Base-by-base conservation (phyloP, 2,113 vertebrate genomes). In the Campylomormyrus tamandua region DNA sequence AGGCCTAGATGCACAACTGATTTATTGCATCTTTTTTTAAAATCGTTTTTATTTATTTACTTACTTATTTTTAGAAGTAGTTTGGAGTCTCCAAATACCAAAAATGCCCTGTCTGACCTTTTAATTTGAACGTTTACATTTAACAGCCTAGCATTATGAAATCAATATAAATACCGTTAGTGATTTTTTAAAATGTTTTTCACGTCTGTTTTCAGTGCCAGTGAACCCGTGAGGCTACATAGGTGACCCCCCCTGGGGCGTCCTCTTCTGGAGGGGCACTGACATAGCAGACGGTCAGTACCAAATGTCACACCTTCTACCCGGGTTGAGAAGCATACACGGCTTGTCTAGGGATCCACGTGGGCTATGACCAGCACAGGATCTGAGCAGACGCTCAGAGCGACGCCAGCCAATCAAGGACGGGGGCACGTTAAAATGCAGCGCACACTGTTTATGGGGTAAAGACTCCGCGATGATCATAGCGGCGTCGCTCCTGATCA, bases 391-490 rank as follows among this genome's bases (percentile, higher is more conserved):
- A 83, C 87, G 35, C 88, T 95, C 48, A 19, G 91, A 93, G 91
- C 35, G 84, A 94, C 93, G 91, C 90, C 94, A 94, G 92, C 93
- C 91, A 94, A 93, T 95, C 62, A 94, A 92, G 91, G 90, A 87
- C 90, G 89, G 58, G 24, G n/a, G n/a, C 87, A 90, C 92, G 91
- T 94, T 94, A 90, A 94, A 94, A 95, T 93, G 93, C 92, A 91
- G 92, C 91, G 92, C 92, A 89, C 87, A 91, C 89, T 88, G 92
- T 93, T 91, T 91, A 90, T 90, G 89, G 92, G 93, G 91, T 94
- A 95, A 95, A 94, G 95, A 94, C 92, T 91, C 93, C 89, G 93
- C 92, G 93, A 94, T 94, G 94, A 90, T 66, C 31, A 48, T 15
- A 39, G 45, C 50, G 31, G 19, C 6, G 19, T 74, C 3, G 70